These are phyloP conservation scores for Ophion ventricosus DNA, from an alignment of 2,888 invertebrate species.

Conservation along the genomic window DNA sequence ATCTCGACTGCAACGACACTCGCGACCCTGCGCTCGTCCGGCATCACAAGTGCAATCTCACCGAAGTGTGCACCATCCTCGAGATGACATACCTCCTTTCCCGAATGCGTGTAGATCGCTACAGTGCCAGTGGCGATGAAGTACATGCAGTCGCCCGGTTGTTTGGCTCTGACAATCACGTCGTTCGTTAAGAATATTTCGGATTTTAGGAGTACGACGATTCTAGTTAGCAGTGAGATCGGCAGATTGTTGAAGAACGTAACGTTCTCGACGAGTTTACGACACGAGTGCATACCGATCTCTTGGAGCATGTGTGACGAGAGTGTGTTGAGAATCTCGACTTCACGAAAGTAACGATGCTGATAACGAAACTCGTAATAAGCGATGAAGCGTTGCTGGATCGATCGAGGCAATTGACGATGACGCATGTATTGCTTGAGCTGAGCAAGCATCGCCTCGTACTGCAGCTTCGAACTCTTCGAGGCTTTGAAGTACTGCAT, in stretches of 20 bases:
- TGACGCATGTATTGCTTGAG: conserved; percentile 79
- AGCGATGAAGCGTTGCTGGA: conserved; percentile 75
- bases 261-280: conserved; percentile 85
- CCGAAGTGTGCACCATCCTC: conserved; percentile 83
- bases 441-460: conserved; percentile 76
- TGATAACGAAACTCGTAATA: conserved; percentile 80
- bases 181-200: conserved; percentile 85
- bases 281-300: conserved; percentile 85
- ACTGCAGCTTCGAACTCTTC: conserved; percentile 77
- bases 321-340: conserved; percentile 77
- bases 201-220: conserved; percentile 84
- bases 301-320: conserved; percentile 82
- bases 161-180: conserved; percentile 84
- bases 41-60: conserved; percentile 82
- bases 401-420: conserved; percentile 76
- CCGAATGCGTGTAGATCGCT: conserved; percentile 84
- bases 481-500: conserved; percentile 77
- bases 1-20: conserved; percentile 82
- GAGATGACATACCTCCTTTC: conserved; percentile 82
- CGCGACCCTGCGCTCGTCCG: conserved; percentile 80
- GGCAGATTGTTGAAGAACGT: conserved; percentile 85
- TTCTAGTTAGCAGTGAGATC: conserved; percentile 83
- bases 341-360: conserved; percentile 77
- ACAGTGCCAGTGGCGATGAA: conserved; percentile 86
- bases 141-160: conserved; percentile 85